These are phyloP conservation scores for Odobenus rosmarus DNA, from an alignment of 2,113 vertebrate genomes.

Conservation along the genomic window DNA sequence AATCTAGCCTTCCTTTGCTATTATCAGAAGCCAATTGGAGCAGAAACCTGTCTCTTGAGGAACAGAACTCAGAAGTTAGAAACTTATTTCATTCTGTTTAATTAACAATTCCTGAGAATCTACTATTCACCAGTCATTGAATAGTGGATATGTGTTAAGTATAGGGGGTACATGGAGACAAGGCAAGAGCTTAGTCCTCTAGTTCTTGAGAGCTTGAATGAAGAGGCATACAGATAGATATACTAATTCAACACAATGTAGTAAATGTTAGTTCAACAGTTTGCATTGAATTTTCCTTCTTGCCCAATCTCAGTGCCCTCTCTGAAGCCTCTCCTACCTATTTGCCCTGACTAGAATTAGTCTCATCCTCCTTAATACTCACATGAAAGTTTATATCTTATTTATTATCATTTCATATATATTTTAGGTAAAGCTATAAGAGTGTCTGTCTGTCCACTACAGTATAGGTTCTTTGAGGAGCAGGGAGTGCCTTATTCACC, in stretches of 20 bases:
- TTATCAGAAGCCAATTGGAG: not conserved
- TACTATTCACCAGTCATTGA: not conserved
- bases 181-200: not conserved
- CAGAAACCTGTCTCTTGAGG: not conserved
- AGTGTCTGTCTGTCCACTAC: not conserved
- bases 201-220: not conserved
- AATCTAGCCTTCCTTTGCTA: not conserved
- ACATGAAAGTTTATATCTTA: not conserved
- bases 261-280: not conserved
- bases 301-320: not conserved
- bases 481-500: not conserved
- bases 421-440: not conserved
- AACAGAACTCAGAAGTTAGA: not conserved
- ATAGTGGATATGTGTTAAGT: not conserved
- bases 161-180: not conserved
- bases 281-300: not conserved
- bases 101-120: not conserved
- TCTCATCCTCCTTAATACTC: not conserved
- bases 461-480: not conserved
- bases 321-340: not conserved
- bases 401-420: not conserved
- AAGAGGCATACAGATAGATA: not conserved
- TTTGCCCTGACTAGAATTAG: not conserved
- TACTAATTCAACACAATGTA: not conserved
- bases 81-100: not conserved